Base-by-base conservation (phyloP, 2,797 vertebrate species). In the Coilia nasus region DNA sequence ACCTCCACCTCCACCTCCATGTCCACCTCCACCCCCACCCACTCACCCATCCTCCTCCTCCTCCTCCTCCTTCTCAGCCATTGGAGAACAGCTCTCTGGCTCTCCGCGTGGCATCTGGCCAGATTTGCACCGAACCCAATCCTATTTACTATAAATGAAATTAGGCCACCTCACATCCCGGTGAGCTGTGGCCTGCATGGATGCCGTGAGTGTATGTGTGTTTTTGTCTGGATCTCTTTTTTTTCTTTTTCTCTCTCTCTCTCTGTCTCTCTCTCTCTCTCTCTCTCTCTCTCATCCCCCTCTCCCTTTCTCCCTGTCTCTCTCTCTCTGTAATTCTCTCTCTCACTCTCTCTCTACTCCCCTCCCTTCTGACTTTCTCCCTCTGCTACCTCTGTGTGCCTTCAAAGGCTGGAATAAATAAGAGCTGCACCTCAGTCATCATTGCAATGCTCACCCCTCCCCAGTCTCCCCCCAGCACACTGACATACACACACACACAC, bases 81-180 rank as follows among this genome's bases (percentile, higher is more conserved):
- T 62, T 50, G 31, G 64, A 17, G 3, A 25, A 6, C 71, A 21
- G 23, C 44, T 83, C 35, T 56, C 57, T 59, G 59, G 19, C 14
- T 82, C 54, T 31, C 3, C 54, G 0, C 59, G 47, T 57, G 28
- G 81, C 81, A 57, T 64, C 21, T 28, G 67, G 64, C 67, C 41
- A 62, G 62, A 56, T 81, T 41, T 62, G 23, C 82, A 62, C 41
- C 44, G 10, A 64, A 41, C 54, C 47, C 44, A 83, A 50, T 80
- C 54, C 62, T 67, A 64, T 83, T 83, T 81, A 67, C 21, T 83
- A 81, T 82, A 75, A 84, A 85, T 85, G 59, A 44, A 71, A 57
- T 67, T 60, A 82, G 62, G 78, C 31, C n/a, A 31, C 31, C 35
- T 59, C 35, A 54, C 75, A 3, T 46, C 21, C 62, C 81, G 3